phyloP scores from a whole-genome alignment of 1,140 invertebrate genomes.

The Apis laboriosa region DNA sequence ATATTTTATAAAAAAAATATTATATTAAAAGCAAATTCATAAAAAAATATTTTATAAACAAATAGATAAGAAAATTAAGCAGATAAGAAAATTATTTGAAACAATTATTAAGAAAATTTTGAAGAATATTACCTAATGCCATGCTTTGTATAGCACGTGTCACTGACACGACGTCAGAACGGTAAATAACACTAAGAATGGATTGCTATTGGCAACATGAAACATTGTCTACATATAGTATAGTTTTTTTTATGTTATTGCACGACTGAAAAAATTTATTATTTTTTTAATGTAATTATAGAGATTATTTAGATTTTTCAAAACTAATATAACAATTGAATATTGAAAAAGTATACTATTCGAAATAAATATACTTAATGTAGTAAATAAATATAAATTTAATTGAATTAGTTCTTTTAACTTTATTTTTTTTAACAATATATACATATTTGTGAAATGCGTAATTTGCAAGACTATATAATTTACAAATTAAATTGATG shows the following conservation, averaged over 20 bases:
- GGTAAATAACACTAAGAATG: slow-evolving; percentile 10
- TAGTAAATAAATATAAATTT: not conserved
- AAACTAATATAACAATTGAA: not conserved
- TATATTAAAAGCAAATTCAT: not conserved
- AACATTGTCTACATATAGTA: not conserved
- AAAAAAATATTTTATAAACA: not conserved
- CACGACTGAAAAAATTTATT: not conserved
- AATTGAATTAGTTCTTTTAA: not conserved
- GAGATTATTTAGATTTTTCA: not conserved
- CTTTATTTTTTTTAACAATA: not conserved
- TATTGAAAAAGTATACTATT: not conserved
- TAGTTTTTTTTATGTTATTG: not conserved
- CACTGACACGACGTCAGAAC: slow-evolving; percentile 17
- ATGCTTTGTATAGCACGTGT: slow-evolving; percentile 26
- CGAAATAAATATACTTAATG: not conserved
- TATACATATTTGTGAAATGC: not conserved
- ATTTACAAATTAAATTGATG: not conserved
- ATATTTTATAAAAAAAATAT: not conserved
- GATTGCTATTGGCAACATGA: not conserved
- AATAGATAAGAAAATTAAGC: too few species aligned
- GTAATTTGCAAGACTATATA: not conserved
- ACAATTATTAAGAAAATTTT: not conserved
- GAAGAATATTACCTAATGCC: slow-evolving; percentile 35
- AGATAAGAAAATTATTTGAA: not conserved
- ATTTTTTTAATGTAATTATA: not conserved